Evolutionary conservation across 2,113 vertebrate species (phyloP).

Genomic region (Campylomormyrus tamandua): DNA sequence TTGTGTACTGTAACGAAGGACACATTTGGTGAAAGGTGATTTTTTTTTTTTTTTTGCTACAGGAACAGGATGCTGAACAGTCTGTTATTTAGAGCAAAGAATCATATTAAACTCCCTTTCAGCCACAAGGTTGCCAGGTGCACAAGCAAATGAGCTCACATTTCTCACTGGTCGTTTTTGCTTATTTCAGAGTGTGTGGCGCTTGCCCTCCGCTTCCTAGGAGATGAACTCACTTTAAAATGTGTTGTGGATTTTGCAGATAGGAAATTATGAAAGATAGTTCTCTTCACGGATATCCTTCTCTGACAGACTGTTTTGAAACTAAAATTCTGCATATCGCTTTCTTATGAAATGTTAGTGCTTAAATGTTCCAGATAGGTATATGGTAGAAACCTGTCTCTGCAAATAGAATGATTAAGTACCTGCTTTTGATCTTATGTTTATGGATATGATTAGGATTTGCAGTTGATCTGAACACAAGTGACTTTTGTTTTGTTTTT

Average conservation of each 20-base stretch:
- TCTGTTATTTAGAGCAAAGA: not conserved
- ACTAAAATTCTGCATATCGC: not conserved
- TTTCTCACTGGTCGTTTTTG: not conserved
- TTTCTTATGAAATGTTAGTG: not conserved
- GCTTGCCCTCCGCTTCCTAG: not conserved
- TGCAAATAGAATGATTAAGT: not conserved
- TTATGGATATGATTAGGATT: not conserved
- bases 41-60: not conserved
- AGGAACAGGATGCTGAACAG: not conserved
- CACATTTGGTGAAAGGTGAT: not conserved
- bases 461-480: not conserved
- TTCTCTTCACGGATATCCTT: slow-evolving; percentile 30
- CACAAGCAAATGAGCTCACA: not conserved
- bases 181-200: not conserved
- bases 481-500: not conserved
- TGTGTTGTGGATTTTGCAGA: not conserved
- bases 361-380: not conserved
- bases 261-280: slow-evolving; percentile 31
- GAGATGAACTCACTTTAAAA: not conserved
- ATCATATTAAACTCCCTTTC: not conserved
- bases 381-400: not conserved
- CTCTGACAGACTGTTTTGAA: slow-evolving; percentile 19
- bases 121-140: not conserved
- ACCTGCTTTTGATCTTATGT: not conserved
- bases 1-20: not conserved